Evolutionary conservation across 2,888 invertebrate species (phyloP).

Genomic region (Isoperla grammatica): DNA sequence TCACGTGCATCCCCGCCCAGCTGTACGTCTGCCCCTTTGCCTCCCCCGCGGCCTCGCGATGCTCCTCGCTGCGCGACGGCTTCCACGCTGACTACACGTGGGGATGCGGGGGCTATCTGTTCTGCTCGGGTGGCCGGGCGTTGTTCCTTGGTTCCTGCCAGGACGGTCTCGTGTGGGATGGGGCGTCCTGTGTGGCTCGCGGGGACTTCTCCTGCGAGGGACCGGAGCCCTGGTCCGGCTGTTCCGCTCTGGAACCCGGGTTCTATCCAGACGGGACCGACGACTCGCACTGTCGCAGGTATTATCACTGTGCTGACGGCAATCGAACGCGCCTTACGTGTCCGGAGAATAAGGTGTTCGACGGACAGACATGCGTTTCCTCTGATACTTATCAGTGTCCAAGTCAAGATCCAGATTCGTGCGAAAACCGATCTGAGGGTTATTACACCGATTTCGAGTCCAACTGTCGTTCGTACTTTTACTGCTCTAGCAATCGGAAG

Average conservation of each 20-base stretch:
- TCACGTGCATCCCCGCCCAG: conserved; percentile 37
- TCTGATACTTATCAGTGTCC: conserved; percentile 45
- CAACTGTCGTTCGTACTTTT: conserved; percentile 55
- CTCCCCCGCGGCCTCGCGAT: conserved; percentile 18
- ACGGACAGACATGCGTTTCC: conserved; percentile 47
- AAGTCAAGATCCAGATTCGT: conserved; percentile 42
- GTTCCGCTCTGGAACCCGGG: conserved; percentile 36
- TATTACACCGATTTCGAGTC: conserved; percentile 47
- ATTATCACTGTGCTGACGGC: conserved; percentile 48
- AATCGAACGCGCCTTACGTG: conserved; percentile 46
- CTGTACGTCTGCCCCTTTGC: conserved; percentile 13
- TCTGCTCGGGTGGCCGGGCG: conserved; percentile 29
- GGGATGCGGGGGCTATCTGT: conserved; percentile 31
- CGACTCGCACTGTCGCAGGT: conserved; percentile 49
- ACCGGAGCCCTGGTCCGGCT: conserved; percentile 34
- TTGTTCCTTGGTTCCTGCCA: conserved; percentile 44
- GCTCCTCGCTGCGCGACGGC: conserved; percentile 27
- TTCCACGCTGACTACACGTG: conserved; percentile 32
- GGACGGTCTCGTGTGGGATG: conserved; percentile 49
- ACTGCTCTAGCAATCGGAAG: conserved; percentile 51
- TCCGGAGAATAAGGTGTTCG: conserved; percentile 44
- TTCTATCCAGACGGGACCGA: conserved; percentile 46
- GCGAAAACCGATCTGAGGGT: conserved; percentile 50
- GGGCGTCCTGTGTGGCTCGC: conserved; percentile 42
- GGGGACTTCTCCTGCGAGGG: conserved; percentile 34